phyloP scores from a whole-genome alignment of 2,797 vertebrate species.

The Sebastes elongatus region DNA sequence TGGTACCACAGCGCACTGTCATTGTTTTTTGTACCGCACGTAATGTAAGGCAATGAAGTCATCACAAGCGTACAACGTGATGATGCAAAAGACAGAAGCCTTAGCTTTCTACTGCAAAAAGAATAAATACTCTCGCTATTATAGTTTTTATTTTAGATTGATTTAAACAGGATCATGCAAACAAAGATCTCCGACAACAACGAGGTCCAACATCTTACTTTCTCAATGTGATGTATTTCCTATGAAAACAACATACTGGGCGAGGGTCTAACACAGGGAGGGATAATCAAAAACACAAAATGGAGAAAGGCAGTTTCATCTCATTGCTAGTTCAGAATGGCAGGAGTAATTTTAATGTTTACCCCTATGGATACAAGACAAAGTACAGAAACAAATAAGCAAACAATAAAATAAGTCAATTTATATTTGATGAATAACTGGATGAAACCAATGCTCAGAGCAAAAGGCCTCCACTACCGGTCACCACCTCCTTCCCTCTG shows the following conservation, averaged over 20 bases:
- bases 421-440: too few relatives aligned
- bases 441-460: neutral
- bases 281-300: neutral
- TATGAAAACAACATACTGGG: neutral
- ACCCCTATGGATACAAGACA: neutral
- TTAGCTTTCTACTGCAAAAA: too few relatives aligned
- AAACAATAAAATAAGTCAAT: too few relatives aligned
- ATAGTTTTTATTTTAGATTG: too few relatives aligned
- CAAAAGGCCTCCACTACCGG: neutral
- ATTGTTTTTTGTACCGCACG: too few relatives aligned
- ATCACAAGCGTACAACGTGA: fast-evolving
- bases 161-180: too few relatives aligned
- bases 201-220: too few relatives aligned
- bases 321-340: neutral
- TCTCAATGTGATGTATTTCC: neutral
- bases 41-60: too few relatives aligned
- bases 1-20: fast-evolving
- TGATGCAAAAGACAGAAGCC: too few relatives aligned
- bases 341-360: neutral
- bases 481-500: slow-evolving; percentile 1
- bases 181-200: too few relatives aligned
- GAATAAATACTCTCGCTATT: too few relatives aligned
- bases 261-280: neutral
- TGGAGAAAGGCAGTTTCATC: neutral
- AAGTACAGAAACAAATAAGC: neutral